Conservation (phyloP, 2,888 invertebrate genomes). For the Neoaliturus tenellus region DNA sequence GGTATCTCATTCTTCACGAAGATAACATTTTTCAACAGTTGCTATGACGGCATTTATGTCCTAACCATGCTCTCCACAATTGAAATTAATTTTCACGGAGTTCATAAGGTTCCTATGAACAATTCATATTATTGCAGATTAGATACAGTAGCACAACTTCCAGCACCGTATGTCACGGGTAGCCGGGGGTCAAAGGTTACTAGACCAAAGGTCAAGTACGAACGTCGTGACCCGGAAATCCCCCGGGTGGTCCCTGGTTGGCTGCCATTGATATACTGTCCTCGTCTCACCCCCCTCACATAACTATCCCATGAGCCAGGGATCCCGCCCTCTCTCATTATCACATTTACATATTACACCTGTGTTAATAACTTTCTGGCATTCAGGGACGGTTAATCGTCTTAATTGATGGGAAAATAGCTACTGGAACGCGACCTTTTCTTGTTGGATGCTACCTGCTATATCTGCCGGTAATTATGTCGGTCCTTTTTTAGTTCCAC, state of each 20-base stretch:
- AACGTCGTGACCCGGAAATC: constrained; percentile 13
- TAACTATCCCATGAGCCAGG: neutral
- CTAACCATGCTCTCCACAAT: too few species aligned
- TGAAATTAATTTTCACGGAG: too few species aligned
- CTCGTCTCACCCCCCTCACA: neutral
- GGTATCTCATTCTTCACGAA: too few species aligned
- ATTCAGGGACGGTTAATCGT: neutral
- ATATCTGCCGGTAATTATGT: too few species aligned
- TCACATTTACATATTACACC: constrained; percentile 23
- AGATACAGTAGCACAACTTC: too few species aligned
- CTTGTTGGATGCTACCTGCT: too few species aligned
- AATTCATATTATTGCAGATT: too few species aligned
- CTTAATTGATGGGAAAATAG: neutral
- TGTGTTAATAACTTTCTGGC: neutral
- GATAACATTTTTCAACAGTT: too few species aligned
- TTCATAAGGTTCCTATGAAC: too few species aligned
- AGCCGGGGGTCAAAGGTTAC: neutral
- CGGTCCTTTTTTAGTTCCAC: too few species aligned
- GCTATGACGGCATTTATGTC: too few species aligned
- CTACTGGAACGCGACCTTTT: neutral
- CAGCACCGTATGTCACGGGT: neutral
- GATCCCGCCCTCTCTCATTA: neutral
- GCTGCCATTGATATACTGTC: constrained; percentile 20
- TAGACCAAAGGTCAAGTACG: neutral
- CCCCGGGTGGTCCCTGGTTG: neutral